A percentile compares a stretch with the other conserved stretches of the same genome.
Conservation (phyloP, 1,140 invertebrate species). For the Drosophila aff. region DNA sequence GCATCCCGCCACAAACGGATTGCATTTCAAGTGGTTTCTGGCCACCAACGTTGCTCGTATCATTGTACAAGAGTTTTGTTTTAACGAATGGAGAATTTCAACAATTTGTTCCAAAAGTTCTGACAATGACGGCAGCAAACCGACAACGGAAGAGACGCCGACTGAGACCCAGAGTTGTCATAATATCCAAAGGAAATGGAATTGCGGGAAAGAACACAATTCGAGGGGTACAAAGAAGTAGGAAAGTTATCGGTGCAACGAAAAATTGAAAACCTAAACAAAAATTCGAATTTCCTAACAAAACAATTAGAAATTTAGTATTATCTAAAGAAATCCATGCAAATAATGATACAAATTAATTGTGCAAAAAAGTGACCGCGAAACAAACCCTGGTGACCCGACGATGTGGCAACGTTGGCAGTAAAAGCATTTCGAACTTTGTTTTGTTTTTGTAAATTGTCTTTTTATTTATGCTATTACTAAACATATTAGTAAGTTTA, state of each 20-base stretch:
- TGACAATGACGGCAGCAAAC: background rate
- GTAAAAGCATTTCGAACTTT: background rate
- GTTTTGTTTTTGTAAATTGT: constrained; percentile 45
- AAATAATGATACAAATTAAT: too few relatives aligned
- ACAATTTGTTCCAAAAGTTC: constrained; percentile 17
- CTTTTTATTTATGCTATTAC: constrained; percentile 75
- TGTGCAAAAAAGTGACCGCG: background rate
- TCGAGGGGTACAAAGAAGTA: background rate
- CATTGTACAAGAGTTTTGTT: constrained; percentile 15
- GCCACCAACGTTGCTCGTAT: constrained; percentile 14
- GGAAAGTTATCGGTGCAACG: background rate
- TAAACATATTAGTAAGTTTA: constrained; percentile 79
- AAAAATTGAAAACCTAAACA: background rate
- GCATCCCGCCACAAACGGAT: background rate
- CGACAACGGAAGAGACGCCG: constrained; percentile 13
- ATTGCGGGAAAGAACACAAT: background rate
- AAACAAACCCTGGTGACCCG: background rate
- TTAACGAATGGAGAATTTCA: constrained; percentile 23
- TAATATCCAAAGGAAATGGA: background rate
- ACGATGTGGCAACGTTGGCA: background rate
- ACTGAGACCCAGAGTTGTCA: constrained; percentile 16
- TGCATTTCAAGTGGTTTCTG: background rate
- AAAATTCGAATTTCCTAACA: too few relatives aligned
- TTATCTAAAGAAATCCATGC: background rate
- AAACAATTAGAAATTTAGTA: background rate